Percentiles rank a stretch among this genome's conserved stretches.
These are phyloP conservation scores for Rhopalosiphum nymphaeae DNA, from an alignment of 2,888 invertebrate genomes.

Conservation along the genomic window DNA sequence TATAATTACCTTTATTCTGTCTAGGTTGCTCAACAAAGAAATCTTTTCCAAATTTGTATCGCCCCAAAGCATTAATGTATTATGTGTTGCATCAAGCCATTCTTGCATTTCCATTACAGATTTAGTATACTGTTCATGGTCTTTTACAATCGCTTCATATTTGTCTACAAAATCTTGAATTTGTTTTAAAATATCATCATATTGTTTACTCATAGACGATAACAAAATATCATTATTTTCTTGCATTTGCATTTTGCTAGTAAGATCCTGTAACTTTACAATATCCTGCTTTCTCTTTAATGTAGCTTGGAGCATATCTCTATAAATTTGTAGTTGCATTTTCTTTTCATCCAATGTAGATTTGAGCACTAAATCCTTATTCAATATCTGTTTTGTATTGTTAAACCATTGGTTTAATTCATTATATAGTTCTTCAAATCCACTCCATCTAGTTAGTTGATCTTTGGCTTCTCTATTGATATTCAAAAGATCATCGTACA, in stretches of 20 bases:
- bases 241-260: constrained; percentile 83
- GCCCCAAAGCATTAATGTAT: constrained; percentile 85
- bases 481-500: constrained; percentile 84
- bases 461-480: constrained; percentile 83
- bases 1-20: constrained; percentile 77
- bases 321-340: constrained; percentile 86
- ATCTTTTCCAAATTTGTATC: constrained; percentile 87
- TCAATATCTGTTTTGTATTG: constrained; percentile 81
- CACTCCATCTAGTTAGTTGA: constrained; percentile 88
- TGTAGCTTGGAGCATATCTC: constrained; percentile 82
- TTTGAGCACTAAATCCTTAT: constrained; percentile 83
- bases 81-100: constrained; percentile 87
- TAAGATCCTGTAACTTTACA: constrained; percentile 83
- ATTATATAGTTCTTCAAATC: constrained; percentile 88
- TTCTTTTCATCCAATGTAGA: constrained; percentile 93
- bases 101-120: constrained; percentile 88
- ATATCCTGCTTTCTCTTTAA: constrained; percentile 88
- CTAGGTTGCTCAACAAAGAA: constrained; percentile 87
- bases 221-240: constrained; percentile 82
- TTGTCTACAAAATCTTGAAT: constrained; percentile 81
- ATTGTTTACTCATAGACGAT: constrained; percentile 79
- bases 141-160: constrained; percentile 89
- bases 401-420: constrained; percentile 84
- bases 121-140: constrained; percentile 90
- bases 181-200: constrained; percentile 78